Conservation (phyloP, 2,797 vertebrate genomes). For the Nannoperca obscura region DNA sequence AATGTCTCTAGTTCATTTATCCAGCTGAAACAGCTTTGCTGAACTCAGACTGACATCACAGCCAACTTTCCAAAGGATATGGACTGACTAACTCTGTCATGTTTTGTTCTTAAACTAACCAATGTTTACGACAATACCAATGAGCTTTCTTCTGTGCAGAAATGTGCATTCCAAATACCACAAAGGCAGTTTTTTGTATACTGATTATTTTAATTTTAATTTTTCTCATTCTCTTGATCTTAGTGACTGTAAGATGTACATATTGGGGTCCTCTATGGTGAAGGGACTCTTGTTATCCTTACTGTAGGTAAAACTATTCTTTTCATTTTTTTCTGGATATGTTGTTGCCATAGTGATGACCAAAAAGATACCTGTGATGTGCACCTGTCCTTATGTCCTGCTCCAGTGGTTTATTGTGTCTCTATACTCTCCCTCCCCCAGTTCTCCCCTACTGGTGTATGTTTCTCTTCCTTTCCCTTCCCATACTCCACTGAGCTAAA, state of each 20-base stretch:
- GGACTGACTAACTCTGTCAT: conserved; percentile 76
- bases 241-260: conserved; percentile 86
- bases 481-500: conserved; percentile 88
- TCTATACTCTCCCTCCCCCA: conserved; percentile 79
- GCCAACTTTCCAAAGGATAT: conserved; percentile 86
- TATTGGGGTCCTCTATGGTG: conserved; percentile 82
- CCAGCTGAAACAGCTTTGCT: conserved; percentile 67
- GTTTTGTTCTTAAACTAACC: conserved; percentile 86
- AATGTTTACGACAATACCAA: conserved; percentile 92
- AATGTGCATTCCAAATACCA: conserved; percentile 92
- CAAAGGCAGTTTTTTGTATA: conserved; percentile 84
- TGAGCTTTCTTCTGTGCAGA: conserved; percentile 90
- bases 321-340: conserved; percentile 83
- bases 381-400: conserved; percentile 89
- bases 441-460: conserved; percentile 79
- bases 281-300: conserved; percentile 82
- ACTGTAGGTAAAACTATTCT: conserved; percentile 83
- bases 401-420: conserved; percentile 86
- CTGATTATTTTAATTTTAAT: conserved; percentile 73
- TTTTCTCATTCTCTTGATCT: conserved; percentile 80
- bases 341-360: conserved; percentile 90
- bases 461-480: conserved; percentile 81
- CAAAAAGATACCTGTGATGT: conserved; percentile 91
- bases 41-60: conserved; percentile 72
- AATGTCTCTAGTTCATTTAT: conserved; percentile 71